Percentiles rank a stretch among this genome's conserved stretches.
Evolutionary conservation across 2,888 invertebrate genomes (phyloP).

Genomic region (Drosophila pegasa): DNA sequence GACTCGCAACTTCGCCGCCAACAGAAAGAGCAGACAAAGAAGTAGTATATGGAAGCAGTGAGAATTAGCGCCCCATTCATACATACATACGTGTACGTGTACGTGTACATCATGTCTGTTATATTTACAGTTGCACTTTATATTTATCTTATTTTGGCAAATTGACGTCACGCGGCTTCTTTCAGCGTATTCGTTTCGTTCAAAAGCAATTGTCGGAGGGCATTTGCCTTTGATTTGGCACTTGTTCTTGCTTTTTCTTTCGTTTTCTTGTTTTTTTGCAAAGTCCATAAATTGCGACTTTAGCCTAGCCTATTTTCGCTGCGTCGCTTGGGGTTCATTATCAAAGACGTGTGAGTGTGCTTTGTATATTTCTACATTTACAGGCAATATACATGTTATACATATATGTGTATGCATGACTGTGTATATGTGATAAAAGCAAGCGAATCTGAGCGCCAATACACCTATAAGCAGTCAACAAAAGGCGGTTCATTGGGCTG

Average conservation of each 20-base stretch:
- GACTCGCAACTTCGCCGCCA: conserved; percentile 56
- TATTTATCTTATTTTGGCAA: conserved; percentile 57
- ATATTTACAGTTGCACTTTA: conserved; percentile 54
- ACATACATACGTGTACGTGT: conserved; percentile 15
- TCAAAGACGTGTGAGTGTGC: conserved; percentile 50
- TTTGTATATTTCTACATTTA: conserved; percentile 14
- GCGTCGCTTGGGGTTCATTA: conserved; percentile 57
- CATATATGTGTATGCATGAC: conserved; percentile 1
- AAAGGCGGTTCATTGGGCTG: conserved; percentile 73
- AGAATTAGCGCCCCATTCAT: conserved; percentile 39
- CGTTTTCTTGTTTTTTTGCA: conserved; percentile 43
- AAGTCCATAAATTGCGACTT: conserved; percentile 75
- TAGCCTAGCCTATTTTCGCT: conserved; percentile 55
- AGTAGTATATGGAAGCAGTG: conserved; percentile 28
- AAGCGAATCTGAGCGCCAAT: conserved; percentile 41
- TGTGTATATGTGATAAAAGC: conserved; percentile 40
- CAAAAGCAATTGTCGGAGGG: conserved; percentile 61
- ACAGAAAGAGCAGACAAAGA: conserved; percentile 55
- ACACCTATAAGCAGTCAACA: conserved; percentile 50
- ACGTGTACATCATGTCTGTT: conserved; percentile 16
- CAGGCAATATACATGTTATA: conserved; percentile 18
- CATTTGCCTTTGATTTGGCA: conserved; percentile 61
- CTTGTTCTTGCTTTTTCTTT: conserved; percentile 43
- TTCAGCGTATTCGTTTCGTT: conserved; percentile 43
- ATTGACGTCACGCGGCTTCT: conserved; percentile 67